phyloP scores from a whole-genome alignment of 92 coral and sea anemone species.

The Pocillopora grandis region DNA sequence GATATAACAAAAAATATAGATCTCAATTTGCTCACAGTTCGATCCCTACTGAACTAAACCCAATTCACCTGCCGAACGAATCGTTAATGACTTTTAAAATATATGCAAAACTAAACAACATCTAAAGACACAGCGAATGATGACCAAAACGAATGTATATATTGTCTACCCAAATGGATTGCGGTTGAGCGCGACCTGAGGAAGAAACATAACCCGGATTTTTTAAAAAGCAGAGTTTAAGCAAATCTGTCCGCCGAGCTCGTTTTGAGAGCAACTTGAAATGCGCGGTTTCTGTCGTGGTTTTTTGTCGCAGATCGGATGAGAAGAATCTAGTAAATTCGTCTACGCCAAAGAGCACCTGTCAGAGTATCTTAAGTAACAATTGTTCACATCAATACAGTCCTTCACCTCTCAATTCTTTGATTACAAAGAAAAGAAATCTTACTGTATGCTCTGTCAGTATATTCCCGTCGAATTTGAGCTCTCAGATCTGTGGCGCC shows the following conservation, averaged over 20 bases:
- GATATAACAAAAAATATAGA: constrained; percentile 5
- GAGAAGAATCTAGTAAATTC: neutral
- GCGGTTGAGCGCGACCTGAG: neutral
- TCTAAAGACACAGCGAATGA: constrained; percentile 10
- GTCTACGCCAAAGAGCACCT: neutral
- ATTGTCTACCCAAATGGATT: neutral
- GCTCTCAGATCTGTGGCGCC: neutral
- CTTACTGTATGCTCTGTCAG: constrained; percentile 10
- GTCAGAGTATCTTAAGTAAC: neutral
- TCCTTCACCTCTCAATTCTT: neutral
- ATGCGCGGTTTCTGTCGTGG: neutral
- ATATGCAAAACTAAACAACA: constrained; percentile 48
- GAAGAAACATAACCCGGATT: neutral
- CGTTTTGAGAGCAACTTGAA: neutral
- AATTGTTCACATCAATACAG: neutral
- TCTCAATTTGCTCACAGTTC: constrained; percentile 21
- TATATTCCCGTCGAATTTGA: neutral
- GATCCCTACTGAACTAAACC: constrained; percentile 21
- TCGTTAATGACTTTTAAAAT: constrained; percentile 81
- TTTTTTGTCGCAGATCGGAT: neutral
- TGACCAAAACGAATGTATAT: constrained; percentile 6
- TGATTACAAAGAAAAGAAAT: neutral
- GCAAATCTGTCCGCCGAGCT: neutral
- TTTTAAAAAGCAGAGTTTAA: neutral
- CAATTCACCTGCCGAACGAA: constrained; percentile 69